Evolutionary conservation across 2,888 invertebrate species (phyloP).

Genomic region (Beris morrisii): DNA sequence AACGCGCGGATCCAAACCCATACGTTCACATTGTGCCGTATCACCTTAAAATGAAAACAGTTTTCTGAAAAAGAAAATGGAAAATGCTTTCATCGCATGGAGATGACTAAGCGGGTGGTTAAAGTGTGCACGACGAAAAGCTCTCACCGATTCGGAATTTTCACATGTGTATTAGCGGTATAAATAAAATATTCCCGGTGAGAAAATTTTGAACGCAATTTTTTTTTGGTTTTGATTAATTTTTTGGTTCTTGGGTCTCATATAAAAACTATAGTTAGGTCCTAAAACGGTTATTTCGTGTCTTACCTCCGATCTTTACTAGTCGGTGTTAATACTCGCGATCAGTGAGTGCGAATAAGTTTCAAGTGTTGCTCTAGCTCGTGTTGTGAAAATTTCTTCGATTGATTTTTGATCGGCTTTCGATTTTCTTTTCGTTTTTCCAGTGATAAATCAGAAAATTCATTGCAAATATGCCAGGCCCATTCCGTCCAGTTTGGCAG

Average conservation of each 20-base stretch:
- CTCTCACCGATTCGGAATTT: not conserved
- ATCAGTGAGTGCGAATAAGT: not conserved
- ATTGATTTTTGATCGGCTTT: not conserved
- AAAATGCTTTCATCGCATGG: conserved; percentile 5
- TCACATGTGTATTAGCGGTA: conserved; percentile 13
- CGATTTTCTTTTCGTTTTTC: conserved; percentile 6
- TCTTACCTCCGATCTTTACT: conserved; percentile 20
- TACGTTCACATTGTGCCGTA: too few relatives aligned
- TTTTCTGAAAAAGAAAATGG: conserved; percentile 13
- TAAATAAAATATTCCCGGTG: conserved; percentile 29
- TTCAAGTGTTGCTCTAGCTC: not conserved
- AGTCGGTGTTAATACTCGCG: not conserved
- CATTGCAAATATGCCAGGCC: conserved; percentile 32
- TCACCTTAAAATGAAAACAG: too few relatives aligned
- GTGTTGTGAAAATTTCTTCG: not conserved
- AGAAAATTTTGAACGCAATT: conserved; percentile 25
- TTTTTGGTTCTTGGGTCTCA: conserved; percentile 13
- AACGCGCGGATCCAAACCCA: too few relatives aligned
- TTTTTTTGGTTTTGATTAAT: not conserved
- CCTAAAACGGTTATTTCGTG: conserved; percentile 28
- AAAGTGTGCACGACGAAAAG: too few relatives aligned
- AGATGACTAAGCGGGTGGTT: conserved; percentile 8
- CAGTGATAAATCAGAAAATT: conserved; percentile 19
- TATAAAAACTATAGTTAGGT: conserved; percentile 29
- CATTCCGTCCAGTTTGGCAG: conserved; percentile 33